These are phyloP conservation scores for Homarus gammarus DNA, from an alignment of 2,888 invertebrate species.

Conservation along the genomic window DNA sequence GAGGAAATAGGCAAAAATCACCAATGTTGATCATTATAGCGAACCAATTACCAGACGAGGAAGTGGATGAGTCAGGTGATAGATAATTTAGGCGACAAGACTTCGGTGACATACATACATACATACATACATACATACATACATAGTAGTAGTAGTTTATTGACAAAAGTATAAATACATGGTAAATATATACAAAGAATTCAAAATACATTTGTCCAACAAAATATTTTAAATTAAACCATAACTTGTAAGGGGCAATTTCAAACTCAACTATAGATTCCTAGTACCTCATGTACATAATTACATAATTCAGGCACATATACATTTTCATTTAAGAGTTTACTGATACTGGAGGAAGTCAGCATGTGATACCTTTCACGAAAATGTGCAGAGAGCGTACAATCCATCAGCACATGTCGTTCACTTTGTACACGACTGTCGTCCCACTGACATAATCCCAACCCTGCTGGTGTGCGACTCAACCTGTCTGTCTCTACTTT, in stretches of 20 bases:
- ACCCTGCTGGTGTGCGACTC: no score
- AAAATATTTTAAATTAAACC: background rate
- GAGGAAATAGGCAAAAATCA: no score
- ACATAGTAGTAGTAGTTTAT: background rate
- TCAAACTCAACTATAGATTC: background rate
- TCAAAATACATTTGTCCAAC: background rate
- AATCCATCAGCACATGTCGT: no score
- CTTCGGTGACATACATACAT: constrained; percentile 6
- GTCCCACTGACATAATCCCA: no score
- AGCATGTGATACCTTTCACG: no score
- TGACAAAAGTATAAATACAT: background rate
- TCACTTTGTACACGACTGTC: no score
- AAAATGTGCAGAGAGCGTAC: no score
- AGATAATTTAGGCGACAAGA: background rate
- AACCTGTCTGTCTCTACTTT: no score
- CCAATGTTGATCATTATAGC: background rate
- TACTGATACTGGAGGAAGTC: no score
- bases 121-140: constrained; percentile 31
- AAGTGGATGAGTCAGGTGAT: background rate
- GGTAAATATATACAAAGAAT: background rate
- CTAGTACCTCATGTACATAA: background rate
- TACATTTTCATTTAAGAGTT: no score
- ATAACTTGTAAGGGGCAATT: background rate
- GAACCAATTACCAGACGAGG: background rate
- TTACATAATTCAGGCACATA: background rate